Base-by-base conservation (phyloP, 2,797 vertebrate genomes). In the Neoniphon sammara region DNA sequence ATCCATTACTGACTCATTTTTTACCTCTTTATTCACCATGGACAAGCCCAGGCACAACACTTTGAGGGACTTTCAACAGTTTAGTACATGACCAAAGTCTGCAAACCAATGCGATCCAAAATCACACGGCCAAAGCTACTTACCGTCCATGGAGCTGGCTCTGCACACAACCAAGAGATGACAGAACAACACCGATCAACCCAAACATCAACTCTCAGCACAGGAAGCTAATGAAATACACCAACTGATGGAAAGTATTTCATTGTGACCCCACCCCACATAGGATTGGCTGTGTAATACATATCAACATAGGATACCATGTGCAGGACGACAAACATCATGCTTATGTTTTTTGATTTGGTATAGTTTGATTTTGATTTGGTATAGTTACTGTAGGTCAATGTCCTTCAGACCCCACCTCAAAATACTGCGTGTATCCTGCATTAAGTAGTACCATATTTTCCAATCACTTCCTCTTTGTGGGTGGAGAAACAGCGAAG, bases 151-250 rank as follows among this genome's bases (percentile, higher is more conserved):
- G 71, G 34, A 66, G 76, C 73, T 74, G 77, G 54, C 85, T 90
- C 92, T 93, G 91, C 70, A 78, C 68, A 89, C 82, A 86, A 75
- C 65, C 87, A 87, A 89, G 72, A 90, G 36, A 90, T 58, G 79
- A 85, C 34, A 89, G 23, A 63, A 68, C 71, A 78, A 76, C 50
- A 60, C 36, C 7, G 36, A 68, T 84, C 66, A 86, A 75, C 75
- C 50, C 67, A 70, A 79, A 31, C 46, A n/a, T 63, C 18, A 39
- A 15, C 27, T 53, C 21, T 8, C 21, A 55, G 8, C 15, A 68
- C n/a, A 57, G 53, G 27, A 62, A 18, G 25, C 31, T 21, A 27
- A 36, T 30, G 58, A 49, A 53, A 46, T 54, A 63, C 36, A 63
- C 8, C 36, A 61, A 42, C 12, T 11, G 12, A 42, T 42, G 34